A percentile compares a stretch with the other conserved stretches of the same genome.
Evolutionary conservation across 2,888 invertebrate genomes (phyloP).

Genomic region (Yponomeuta sedellus): DNA sequence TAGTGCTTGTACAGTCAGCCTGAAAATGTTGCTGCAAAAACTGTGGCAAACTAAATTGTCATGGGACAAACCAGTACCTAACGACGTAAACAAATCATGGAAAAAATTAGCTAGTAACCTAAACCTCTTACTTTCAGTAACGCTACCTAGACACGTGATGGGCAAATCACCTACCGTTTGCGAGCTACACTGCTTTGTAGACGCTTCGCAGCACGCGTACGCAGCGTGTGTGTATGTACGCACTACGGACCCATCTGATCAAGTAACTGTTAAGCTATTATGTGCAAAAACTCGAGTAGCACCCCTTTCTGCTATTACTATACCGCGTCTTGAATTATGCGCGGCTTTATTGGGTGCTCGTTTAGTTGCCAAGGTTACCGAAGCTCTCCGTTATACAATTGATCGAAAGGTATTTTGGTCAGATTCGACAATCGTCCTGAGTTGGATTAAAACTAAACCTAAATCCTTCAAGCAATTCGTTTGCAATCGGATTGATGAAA

Average conservation of each 20-base stretch:
- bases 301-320: background rate
- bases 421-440: constrained; percentile 12
- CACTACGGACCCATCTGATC: background rate
- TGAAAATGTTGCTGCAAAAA: constrained; percentile 15
- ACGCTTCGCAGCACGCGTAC: constrained; percentile 7
- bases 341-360: constrained; percentile 11
- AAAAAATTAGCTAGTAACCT: background rate
- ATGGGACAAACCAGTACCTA: constrained; percentile 14
- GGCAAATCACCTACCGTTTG: background rate
- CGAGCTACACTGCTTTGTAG: constrained; percentile 6
- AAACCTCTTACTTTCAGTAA: background rate
- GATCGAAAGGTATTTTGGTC: constrained; percentile 9
- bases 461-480: constrained; percentile 8
- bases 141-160: constrained; percentile 7
- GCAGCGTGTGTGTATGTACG: constrained; percentile 8
- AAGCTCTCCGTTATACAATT: background rate
- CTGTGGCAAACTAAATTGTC: constrained; percentile 5
- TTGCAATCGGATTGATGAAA: constrained; percentile 9
- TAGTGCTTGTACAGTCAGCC: constrained; percentile 1
- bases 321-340: constrained; percentile 14
- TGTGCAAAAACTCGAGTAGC: constrained; percentile 9
- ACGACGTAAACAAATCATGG: constrained; percentile 8
- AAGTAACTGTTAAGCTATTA: background rate
- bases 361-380: background rate
- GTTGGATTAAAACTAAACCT: constrained; percentile 13